phyloP scores from a whole-genome alignment of 2,113 vertebrate species.

The Carettochelys insculpta region DNA sequence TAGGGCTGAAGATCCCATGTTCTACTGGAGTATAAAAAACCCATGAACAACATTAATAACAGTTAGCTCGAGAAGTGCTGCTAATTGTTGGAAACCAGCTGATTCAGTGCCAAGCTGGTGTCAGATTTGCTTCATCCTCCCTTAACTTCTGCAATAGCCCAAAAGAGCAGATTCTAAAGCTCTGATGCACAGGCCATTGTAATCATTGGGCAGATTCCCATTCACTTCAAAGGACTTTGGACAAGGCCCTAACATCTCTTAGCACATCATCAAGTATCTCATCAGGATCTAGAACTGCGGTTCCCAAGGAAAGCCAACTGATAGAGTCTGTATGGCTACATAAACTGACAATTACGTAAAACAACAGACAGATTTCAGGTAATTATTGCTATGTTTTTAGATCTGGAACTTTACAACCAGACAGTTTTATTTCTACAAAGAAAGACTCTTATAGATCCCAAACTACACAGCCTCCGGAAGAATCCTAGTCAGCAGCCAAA shows the following conservation, averaged over 20 bases:
- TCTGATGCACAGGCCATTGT: background rate
- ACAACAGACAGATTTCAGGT: background rate
- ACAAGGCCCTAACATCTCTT: background rate
- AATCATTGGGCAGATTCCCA: background rate
- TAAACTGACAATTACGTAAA: background rate
- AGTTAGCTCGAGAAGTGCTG: background rate
- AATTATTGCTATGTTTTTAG: background rate
- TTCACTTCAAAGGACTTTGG: background rate
- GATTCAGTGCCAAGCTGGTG: background rate
- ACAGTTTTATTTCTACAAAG: conserved; percentile 9
- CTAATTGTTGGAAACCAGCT: background rate
- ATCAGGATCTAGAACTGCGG: background rate
- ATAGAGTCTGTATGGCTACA: background rate
- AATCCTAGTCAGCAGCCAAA: conserved; percentile 37
- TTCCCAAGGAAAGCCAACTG: background rate
- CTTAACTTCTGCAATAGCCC: background rate
- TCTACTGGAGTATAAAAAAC: background rate
- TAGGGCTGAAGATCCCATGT: background rate
- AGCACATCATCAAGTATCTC: background rate
- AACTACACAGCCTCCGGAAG: background rate
- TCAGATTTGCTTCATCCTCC: background rate
- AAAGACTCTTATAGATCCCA: background rate
- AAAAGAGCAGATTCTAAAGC: background rate
- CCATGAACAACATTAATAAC: background rate
- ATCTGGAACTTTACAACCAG: background rate